Conservation (phyloP, 2,888 invertebrate genomes). For the Drosophila kuntzei region DNA sequence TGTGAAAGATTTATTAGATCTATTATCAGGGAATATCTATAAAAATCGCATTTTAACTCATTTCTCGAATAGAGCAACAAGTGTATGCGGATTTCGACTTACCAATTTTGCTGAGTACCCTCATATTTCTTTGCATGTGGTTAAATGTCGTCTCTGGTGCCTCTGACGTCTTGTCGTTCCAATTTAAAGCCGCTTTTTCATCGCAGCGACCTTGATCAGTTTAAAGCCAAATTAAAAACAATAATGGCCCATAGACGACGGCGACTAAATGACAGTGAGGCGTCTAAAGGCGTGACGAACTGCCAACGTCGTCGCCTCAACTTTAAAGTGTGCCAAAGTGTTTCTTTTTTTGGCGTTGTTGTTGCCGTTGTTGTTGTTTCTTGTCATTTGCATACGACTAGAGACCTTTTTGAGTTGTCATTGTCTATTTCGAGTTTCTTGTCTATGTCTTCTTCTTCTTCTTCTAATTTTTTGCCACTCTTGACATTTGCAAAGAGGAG, state of each 20-base stretch:
- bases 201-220: constrained; percentile 65
- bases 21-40: constrained; percentile 2
- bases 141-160: constrained; percentile 30
- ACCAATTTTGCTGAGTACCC: background rate
- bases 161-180: constrained; percentile 50
- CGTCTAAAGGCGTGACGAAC: constrained; percentile 76
- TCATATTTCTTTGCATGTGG: constrained; percentile 34
- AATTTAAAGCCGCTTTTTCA: constrained; percentile 61
- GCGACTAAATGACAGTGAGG: constrained; percentile 59
- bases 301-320: constrained; percentile 62
- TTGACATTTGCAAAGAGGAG: constrained; percentile 71
- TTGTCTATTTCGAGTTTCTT: constrained; percentile 65
- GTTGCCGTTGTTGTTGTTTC: constrained; percentile 14
- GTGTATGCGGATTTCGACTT: constrained; percentile 11
- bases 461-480: constrained; percentile 53
- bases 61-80: background rate
- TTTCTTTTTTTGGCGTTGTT: constrained; percentile 17
- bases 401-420: constrained; percentile 69
- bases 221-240: constrained; percentile 70
- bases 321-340: constrained; percentile 69
- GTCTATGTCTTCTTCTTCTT: constrained; percentile 12
- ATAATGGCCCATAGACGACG: constrained; percentile 63
- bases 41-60: background rate
- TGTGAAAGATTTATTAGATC: background rate
- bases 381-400: constrained; percentile 53